Base-by-base conservation (phyloP, 37 sponge, comb jelly and placozoan genomes). In the Ephydatia muelleri region DNA sequence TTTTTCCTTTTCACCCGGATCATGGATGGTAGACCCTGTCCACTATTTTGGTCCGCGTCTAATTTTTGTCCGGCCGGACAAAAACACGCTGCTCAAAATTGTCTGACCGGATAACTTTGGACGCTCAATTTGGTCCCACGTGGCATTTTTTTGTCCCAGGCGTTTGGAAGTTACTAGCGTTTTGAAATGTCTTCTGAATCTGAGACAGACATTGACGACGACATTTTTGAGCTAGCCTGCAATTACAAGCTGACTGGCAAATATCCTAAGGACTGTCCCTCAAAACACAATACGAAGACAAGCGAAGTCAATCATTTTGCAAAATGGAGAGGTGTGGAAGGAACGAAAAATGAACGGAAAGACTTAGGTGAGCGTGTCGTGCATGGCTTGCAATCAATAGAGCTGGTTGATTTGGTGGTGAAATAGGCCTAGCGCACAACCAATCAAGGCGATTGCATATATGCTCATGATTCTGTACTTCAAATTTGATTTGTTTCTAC, bases 171-270 rank as follows among this genome's bases (percentile, higher is more conserved):
- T 57, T 57, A 57, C 57, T 57, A 57, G 57, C 57, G 57, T 57
- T 57, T 57, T 57, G 57, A 57, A 57, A 57, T 57, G 57, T 57
- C 57, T 57, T 57, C 57, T 57, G 57, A 57, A 57, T 57, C 57
- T 57, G 57, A 57, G 57, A 57, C 57, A 57, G 57, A 57, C 57
- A 11, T 57, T 57, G 57, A 57, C 57, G 57, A 57, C 57, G 57
- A 57, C 57, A 57, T 57, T 57, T 57, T 57, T 57, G 57, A 57
- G 57, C 57, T 57, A 57, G 57, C 19, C 57, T 57, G 19, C 57
- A 57, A 57, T 57, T 57, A 57, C 57, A 57, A 57, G 57, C 57
- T 57, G 57, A 14, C 57, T 57, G 57, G 57, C 57, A 57, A 57
- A 21, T 57, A 57, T 57, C 57, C 57, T 57, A 57, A 57, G 57